Evolutionary conservation across 1,140 invertebrate genomes (phyloP), one percentile per base, ranked within the genome.

Genomic region (Ooceraea biroi): DNA sequence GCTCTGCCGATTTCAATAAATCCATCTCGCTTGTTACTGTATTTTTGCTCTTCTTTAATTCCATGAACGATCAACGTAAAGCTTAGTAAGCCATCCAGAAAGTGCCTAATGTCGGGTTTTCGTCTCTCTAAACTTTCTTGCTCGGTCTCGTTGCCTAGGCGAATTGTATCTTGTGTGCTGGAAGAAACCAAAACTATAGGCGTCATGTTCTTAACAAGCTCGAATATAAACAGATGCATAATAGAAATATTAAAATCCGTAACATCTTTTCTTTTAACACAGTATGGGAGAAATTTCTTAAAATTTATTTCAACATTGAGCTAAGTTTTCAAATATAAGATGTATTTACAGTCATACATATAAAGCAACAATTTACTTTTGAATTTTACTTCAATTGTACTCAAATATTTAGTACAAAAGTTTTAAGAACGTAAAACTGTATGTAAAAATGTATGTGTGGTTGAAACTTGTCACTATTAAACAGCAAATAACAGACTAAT

Each of bases 11-110:
- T 88, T 14, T 90, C 90, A 14, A 94, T 94, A 69, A 96, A 96
- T 85, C 95, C 95, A 77, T 96, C 96, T 0, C 96, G 96, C 14
- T 91, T 93, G 86, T 97, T 97, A 1, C 96, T 96, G 89, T 97
- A 97, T 89, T 97, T 97, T 41, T 97, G 96, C 58, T 96, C 95
- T 90, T 97, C 96, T 66, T 90, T 93, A 71, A 96, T 96, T 17
- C 95, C 95, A 85, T 97, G 96, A 0, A 97, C 95, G n/a, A 97
- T 94, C 0, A 96, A 96, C 82, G 95, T 95, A 0, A 96, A 96
- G 0, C 57, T 90, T 0, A 93, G 17, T 4, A 92, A 82, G 2
- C 78, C 90, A 22, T 91, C 72, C 0, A 94, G 58, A 10, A 91
- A 30, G 0, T 41, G 44, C 12, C 65, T 69, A 0, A 93, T 58